Conservation (phyloP, 2,888 invertebrate species). For the Spisula subtruncata region DNA sequence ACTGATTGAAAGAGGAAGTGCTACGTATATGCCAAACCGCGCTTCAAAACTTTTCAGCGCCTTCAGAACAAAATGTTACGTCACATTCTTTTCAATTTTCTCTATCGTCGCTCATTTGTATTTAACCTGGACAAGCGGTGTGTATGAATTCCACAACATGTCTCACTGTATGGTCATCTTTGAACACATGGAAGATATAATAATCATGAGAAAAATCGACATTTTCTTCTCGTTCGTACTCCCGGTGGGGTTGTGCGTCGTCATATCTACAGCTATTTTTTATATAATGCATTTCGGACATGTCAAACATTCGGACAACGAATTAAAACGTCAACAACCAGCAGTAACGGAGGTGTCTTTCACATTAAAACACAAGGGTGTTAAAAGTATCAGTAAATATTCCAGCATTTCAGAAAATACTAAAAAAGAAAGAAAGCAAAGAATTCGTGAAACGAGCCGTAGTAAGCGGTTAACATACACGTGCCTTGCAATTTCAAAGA, state of each 20-base stretch:
- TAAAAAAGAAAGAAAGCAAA: background rate
- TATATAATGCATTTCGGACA: conserved; percentile 32
- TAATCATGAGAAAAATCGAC: conserved; percentile 78
- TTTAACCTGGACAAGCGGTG: conserved; percentile 76
- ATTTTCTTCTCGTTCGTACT: conserved; percentile 75
- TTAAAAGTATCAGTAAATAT: background rate
- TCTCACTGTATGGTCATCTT: conserved; percentile 75
- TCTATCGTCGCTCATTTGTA: conserved; percentile 74
- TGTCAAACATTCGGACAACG: conserved; percentile 39
- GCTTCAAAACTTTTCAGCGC: conserved; percentile 63
- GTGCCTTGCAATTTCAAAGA: conserved; percentile 50
- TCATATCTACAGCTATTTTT: conserved; percentile 36
- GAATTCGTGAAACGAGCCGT: conserved; percentile 31
- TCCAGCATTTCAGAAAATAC: background rate
- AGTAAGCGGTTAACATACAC: conserved; percentile 59
- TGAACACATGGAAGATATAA: conserved; percentile 76
- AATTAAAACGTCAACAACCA: conserved; percentile 39
- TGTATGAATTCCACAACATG: conserved; percentile 42
- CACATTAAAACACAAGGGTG: background rate
- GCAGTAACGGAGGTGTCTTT: conserved; percentile 52
- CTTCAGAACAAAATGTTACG: conserved; percentile 72
- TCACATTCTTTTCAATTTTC: conserved; percentile 68
- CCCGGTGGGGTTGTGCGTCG: conserved; percentile 66
- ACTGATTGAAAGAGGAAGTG: conserved; percentile 62
- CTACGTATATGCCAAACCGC: conserved; percentile 48